These are phyloP conservation scores for Cardiocondyla obscurior DNA, from an alignment of 1,140 invertebrate species.

Conservation along the genomic window DNA sequence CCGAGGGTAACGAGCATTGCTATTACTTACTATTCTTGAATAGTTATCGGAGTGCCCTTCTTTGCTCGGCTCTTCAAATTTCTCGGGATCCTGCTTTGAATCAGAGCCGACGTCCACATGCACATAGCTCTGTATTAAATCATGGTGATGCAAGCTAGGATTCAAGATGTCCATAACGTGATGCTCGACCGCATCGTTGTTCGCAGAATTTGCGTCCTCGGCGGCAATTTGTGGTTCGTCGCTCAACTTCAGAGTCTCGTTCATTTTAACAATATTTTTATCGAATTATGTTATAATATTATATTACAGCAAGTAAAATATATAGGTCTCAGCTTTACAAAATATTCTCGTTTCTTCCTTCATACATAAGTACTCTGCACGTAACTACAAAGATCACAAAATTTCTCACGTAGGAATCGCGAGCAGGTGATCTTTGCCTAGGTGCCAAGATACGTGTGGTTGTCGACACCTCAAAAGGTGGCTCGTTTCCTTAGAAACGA, in stretches of 20 bases:
- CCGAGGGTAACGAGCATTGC: not conserved
- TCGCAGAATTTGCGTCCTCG: not conserved
- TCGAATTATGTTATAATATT: not conserved
- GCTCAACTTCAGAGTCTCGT: not conserved
- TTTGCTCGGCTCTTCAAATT: constrained; percentile 17
- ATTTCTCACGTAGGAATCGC: not conserved
- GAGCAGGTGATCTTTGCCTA: constrained; percentile 3
- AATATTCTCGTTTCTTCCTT: not conserved
- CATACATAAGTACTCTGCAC: not conserved
- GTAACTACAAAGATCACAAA: not conserved
- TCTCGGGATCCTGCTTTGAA: constrained; percentile 43
- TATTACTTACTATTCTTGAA: not conserved
- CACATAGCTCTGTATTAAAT: constrained; percentile 90
- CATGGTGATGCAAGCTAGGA: constrained; percentile 85
- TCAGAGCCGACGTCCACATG: constrained; percentile 79
- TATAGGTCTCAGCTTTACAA: not conserved
- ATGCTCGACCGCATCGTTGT: constrained; percentile 50
- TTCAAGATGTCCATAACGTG: constrained; percentile 78
- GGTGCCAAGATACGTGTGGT: constrained; percentile 68
- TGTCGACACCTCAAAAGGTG: constrained; percentile 79
- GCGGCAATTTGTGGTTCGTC: not conserved
- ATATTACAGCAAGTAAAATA: not conserved
- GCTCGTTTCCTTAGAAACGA: constrained; percentile 82
- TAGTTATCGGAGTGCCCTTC: not conserved
- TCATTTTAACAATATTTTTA: not conserved